phyloP scores from a whole-genome alignment of 2,888 invertebrate genomes.

The Pelosia muscerda region DNA sequence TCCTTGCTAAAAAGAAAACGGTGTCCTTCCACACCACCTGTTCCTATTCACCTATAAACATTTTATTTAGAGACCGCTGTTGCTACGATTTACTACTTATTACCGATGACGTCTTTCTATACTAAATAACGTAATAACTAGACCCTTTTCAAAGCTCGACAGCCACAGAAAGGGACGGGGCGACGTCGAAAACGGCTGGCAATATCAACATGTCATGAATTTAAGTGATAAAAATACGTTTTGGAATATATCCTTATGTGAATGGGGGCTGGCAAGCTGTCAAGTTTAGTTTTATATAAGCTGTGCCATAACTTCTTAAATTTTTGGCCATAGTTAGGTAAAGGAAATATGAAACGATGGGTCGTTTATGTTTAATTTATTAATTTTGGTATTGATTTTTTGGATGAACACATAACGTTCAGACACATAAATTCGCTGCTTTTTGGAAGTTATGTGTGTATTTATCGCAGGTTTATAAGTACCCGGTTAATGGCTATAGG shows the following conservation, averaged over 20 bases:
- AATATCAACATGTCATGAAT: constrained; percentile 47
- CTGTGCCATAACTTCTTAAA: constrained; percentile 5
- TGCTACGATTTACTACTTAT: constrained; percentile 45
- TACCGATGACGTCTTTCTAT: constrained; percentile 27
- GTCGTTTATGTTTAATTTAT: neutral
- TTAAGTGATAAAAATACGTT: constrained; percentile 34
- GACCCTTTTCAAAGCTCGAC: constrained; percentile 50
- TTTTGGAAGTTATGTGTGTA: no score
- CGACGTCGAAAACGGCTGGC: constrained; percentile 20
- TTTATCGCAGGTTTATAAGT: no score
- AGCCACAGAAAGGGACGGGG: constrained; percentile 35
- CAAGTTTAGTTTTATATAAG: constrained; percentile 11
- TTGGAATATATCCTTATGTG: constrained; percentile 13
- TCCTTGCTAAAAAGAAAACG: neutral
- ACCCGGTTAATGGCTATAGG: no score
- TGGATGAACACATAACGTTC: no score
- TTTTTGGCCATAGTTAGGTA: neutral
- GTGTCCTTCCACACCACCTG: constrained; percentile 1
- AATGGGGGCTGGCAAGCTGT: constrained; percentile 10
- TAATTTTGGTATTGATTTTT: neutral
- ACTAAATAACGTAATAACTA: constrained; percentile 51
- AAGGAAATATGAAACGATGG: neutral
- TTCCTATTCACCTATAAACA: constrained; percentile 19
- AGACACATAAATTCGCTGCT: no score
- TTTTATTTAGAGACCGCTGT: constrained; percentile 36